phyloP scores from a whole-genome alignment of 2,888 invertebrate species.

The Limnephilus marmoratus region DNA sequence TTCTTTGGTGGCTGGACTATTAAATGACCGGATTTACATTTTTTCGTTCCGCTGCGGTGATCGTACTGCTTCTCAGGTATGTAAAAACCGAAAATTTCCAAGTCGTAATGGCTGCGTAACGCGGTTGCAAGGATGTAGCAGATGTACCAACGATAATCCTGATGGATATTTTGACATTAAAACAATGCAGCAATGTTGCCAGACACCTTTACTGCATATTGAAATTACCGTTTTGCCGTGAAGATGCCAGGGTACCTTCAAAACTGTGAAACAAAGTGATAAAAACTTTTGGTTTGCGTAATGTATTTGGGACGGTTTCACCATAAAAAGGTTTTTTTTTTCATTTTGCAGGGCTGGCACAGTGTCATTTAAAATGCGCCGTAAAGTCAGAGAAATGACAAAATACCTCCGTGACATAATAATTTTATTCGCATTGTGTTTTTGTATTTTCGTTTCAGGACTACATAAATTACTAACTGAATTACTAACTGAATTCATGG shows the following conservation, averaged over 20 bases:
- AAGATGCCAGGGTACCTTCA: not conserved
- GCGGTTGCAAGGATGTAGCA: not conserved
- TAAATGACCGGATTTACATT: not conserved
- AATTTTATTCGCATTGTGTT: too few relatives aligned
- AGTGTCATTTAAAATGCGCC: not conserved
- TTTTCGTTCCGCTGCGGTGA: not conserved
- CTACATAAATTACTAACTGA: too few relatives aligned
- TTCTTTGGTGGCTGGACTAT: not conserved
- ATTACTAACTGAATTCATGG: too few relatives aligned
- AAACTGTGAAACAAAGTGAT: not conserved
- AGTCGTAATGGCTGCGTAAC: not conserved
- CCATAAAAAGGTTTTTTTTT: not conserved
- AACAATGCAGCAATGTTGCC: not conserved
- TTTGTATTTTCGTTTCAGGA: too few relatives aligned
- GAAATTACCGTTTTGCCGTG: not conserved
- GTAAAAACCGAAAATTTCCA: not conserved
- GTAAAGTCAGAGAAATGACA: not conserved
- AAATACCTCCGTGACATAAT: not conserved
- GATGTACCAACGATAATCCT: not conserved
- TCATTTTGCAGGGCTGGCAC: not conserved
- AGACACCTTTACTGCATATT: not conserved
- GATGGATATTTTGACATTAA: not conserved
- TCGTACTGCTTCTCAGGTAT: not conserved
- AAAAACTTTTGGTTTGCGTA: not conserved
- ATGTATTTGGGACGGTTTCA: not conserved